A percentile compares a stretch with the other conserved stretches of the same genome.
phyloP scores from a whole-genome alignment of 2,888 invertebrate species.

The Sminthurides aquaticus region DNA sequence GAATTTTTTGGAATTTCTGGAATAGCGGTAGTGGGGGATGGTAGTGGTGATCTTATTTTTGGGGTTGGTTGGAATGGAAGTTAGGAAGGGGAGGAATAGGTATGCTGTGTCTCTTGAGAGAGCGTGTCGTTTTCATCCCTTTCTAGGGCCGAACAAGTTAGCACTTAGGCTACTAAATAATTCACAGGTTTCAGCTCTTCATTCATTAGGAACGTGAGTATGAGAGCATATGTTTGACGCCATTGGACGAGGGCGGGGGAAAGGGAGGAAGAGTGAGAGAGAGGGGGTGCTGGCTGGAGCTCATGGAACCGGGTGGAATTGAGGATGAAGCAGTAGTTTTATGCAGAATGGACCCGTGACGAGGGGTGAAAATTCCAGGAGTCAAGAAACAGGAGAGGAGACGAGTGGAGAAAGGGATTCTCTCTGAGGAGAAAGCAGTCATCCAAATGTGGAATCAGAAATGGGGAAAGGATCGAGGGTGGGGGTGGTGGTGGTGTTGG shows the following conservation, averaged over 20 bases:
- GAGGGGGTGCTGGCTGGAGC: no score
- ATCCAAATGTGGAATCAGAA: background rate
- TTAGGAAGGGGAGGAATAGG: background rate
- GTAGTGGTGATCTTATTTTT: background rate
- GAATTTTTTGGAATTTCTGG: background rate
- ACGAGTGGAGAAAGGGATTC: background rate
- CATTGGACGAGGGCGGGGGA: background rate
- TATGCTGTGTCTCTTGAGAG: conserved; percentile 24
- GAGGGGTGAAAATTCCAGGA: background rate
- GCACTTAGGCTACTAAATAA: conserved; percentile 33
- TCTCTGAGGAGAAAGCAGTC: conserved; percentile 3
- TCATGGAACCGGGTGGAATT: background rate
- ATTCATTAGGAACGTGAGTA: conserved; percentile 25
- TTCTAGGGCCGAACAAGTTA: conserved; percentile 20
- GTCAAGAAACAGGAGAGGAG: conserved; percentile 1
- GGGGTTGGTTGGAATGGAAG: background rate
- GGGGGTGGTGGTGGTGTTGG: background rate
- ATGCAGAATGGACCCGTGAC: background rate
- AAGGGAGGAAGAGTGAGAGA: background rate
- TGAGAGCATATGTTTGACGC: conserved; percentile 7
- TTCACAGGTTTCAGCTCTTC: conserved; percentile 34
- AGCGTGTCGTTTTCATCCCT: conserved; percentile 31
- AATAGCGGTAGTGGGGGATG: background rate
- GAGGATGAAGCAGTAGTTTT: background rate
- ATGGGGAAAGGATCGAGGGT: background rate